Evolutionary conservation across 2,888 invertebrate species (phyloP), one percentile per base, ranked within the genome.

Genomic region (Melangyna quadrimaculata): DNA sequence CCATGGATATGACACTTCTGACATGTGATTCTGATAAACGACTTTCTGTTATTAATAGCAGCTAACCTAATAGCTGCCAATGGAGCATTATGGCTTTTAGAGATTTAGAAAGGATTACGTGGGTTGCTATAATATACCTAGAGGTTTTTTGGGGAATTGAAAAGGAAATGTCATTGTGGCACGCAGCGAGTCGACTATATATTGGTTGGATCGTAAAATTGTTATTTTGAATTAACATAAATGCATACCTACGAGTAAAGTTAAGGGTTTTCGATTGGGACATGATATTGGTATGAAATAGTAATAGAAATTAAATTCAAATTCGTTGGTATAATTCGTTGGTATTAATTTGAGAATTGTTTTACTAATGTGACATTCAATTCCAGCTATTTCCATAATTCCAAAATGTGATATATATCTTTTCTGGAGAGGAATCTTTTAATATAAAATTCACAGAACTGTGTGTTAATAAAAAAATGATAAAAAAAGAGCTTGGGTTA

Each of bases 1-100:
- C 22, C 27, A 45, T 71, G 63, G 63, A 37, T 63, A 55, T 63
- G 78, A 71, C 45, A 78, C 45, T 55, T 78, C 17, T 71, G 63
- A 63, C 71, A 71, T 63, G 24, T 63, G 71, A 63, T 63, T 71
- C 53, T 45, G 51, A 67, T 51, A 67, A 67, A 67, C 7, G 67
- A 67, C 35, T 51, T 48, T 35, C n/a, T 67, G 51, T 51, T 67
- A 48, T 67, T 67, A 67, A 67, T 48, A 51, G 51, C 51, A 51
- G 51, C 51, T 67, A 22, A 67, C n/a, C 51, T 48, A 48, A 67
- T 67, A 51, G 22, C 48, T 22, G 14, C 48, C 19, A 35, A 12
- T 22, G 48, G 48, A 9, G n/a, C 35, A 14, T 35, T 67, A n/a
- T 51, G 48, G 24, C n/a, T 48, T 51, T 35, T 35, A 9, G 6